Base-by-base conservation (phyloP, 2,888 invertebrate species). In the Entomobrya multifasciata region DNA sequence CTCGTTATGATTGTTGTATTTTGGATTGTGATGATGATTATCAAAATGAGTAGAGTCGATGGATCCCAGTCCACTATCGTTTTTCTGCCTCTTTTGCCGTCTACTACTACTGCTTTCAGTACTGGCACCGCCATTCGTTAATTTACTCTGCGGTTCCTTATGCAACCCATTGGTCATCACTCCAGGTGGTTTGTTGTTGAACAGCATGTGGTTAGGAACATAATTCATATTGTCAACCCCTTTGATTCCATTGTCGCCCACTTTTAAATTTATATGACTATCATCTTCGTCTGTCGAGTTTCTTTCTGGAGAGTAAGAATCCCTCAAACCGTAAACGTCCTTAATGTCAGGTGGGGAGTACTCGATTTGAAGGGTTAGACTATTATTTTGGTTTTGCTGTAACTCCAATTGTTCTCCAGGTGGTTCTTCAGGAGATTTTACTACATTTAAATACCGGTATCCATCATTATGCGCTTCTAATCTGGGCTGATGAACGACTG, bases 41-140 rank as follows among this genome's bases (percentile, higher is more conserved):
- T 87, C 88, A 84, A 87, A 87, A 8, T 87, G 80, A 20, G 55
- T 79, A n/a, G 90, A 90, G 25, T 90, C 91, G 70, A 90, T 90
- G 0, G 91, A 91, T n/a, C 90, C 90, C 3, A 91, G 65, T 4
- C 91, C 91, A 74, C 90, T 90, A 76, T 91, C 91, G 85, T 90
- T 91, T 72, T 91, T 91, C 25, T 90, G 87, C 62, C 90, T 81
- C 76, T 86, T 89, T 6, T 65, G 85, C 10, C 83, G 57, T 70
- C 65, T 79, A 27, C n/a, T n/a, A n/a, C n/a, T n/a, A n/a, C 57
- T 44, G 17, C 25, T 27, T 22, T 82, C 60, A 25, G 30, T 36
- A 36, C 36, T 57, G 15, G 41, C 4, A 52, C 8, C 41, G 17
- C 52, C 22, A 72, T 72, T 72, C 11, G 25, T 30, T 22, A 55